Base-by-base conservation (phyloP, 2,888 invertebrate species). In the Tholera decimalis region DNA sequence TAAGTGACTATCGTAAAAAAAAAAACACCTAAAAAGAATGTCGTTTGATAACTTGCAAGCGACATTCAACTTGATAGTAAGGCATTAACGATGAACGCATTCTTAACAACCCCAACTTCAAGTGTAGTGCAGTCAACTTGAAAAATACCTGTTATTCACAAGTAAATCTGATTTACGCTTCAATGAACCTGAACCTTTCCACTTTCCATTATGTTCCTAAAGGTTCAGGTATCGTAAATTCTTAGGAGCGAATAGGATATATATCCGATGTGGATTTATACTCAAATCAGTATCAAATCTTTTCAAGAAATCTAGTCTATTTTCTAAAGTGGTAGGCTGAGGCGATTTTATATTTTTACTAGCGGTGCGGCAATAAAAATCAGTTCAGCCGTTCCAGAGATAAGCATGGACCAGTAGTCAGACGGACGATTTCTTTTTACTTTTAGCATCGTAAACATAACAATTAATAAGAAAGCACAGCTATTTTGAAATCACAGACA, bases 201-300 rank as follows among this genome's bases (percentile, higher is more conserved):
- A 60, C n/a, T 60, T 50, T 61, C 61, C 24, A 70, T 70, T 70
- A 67, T 70, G 61, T 61, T 67, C 70, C 30, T 43, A 37, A 43
- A n/a, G n/a, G n/a, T n/a, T n/a, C n/a, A n/a, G n/a, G n/a, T n/a
- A 35, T 67, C 70, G 70, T 61, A 61, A 67, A 70, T 70, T 61
- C 61, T 70, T 60, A 37, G 49, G 41, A 28, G 24, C 39, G 44
- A 71, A 33, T 70, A 46, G 26, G 50, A 61, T 44, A 67, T 50
- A 44, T 61, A 33, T 33, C 9, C 26, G n/a, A 8, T 35, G 37
- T n/a, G 22, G 51, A 68, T 68, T 62, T 71, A 61, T 22, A 33
- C 26, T n/a, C n/a, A n/a, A n/a, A n/a, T n/a, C n/a, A n/a, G n/a
- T n/a, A n/a, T n/a, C n/a, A n/a, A n/a, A n/a, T n/a, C n/a, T n/a